A percentile compares a stretch with the other conserved stretches of the same genome.
Conservation (phyloP, 2,113 vertebrate species). For the Zootoca vivipara region DNA sequence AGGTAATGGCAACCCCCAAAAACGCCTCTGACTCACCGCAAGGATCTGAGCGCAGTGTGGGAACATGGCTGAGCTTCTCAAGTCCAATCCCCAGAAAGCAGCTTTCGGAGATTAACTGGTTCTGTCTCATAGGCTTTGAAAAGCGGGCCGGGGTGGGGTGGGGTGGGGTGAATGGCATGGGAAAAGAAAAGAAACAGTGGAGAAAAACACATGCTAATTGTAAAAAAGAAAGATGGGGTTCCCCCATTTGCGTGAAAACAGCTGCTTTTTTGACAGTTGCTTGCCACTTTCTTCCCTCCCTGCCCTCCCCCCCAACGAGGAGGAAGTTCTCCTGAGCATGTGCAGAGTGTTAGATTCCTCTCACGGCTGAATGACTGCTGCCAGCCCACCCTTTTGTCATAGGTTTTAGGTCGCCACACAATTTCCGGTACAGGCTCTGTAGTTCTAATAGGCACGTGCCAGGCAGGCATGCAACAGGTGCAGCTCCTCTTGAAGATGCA, state of each 20-base stretch:
- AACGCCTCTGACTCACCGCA: slow-evolving; percentile 9
- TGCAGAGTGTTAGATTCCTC: background rate
- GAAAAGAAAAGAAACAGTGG: background rate
- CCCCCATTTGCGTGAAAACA: background rate
- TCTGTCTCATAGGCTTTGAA: background rate
- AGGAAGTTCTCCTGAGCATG: background rate
- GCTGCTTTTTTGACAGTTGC: background rate
- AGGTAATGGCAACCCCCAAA: background rate
- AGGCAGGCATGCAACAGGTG: background rate
- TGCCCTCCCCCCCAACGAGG: background rate
- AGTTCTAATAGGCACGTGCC: background rate
- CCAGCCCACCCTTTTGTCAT: no score
- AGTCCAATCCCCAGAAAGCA: slow-evolving; percentile 7
- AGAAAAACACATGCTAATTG: background rate
- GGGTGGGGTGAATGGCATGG: background rate
- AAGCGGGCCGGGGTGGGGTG: background rate
- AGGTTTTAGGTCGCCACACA: background rate
- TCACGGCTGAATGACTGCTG: background rate
- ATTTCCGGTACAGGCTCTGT: background rate
- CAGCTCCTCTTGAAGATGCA: background rate
- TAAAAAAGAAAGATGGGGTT: background rate
- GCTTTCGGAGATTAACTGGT: slow-evolving; percentile 10
- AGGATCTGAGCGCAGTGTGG: background rate
- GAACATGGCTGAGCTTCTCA: background rate
- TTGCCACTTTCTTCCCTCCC: background rate